Evolutionary conservation across 2,888 invertebrate genomes (phyloP).

Genomic region (Amphipoea oculea): DNA sequence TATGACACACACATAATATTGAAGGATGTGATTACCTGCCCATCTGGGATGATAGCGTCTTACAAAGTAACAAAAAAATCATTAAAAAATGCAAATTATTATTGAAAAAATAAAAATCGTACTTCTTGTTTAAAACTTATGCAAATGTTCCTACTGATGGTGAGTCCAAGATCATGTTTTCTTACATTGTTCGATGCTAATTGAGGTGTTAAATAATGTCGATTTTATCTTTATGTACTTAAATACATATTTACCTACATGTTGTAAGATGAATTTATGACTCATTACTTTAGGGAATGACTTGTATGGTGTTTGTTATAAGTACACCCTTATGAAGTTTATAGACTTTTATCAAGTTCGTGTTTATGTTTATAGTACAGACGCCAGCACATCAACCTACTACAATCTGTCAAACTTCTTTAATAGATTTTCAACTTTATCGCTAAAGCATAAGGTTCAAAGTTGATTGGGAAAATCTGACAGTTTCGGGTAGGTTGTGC

Average conservation of each 20-base stretch:
- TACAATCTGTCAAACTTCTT: too few relatives aligned
- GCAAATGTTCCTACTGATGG: background rate
- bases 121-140: background rate
- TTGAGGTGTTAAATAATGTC: background rate
- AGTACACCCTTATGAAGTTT: background rate
- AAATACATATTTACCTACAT: background rate
- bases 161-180: background rate
- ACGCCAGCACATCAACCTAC: too few relatives aligned
- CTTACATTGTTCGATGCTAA: conserved; percentile 30
- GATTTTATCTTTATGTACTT: background rate
- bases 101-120: background rate
- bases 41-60: background rate
- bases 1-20: conserved; percentile 11
- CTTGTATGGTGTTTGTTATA: background rate
- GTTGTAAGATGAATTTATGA: background rate
- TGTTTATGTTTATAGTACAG: background rate
- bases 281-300: background rate
- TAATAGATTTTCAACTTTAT: too few relatives aligned
- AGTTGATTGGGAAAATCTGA: too few relatives aligned
- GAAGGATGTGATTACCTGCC: conserved; percentile 10
- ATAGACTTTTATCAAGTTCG: background rate
- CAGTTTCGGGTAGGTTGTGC: too few relatives aligned
- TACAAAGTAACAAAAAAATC: conserved; percentile 20
- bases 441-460: too few relatives aligned
- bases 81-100: conserved; percentile 25